Base-by-base conservation (phyloP, 2,888 invertebrate genomes). In the Spilosoma lubricipeda region DNA sequence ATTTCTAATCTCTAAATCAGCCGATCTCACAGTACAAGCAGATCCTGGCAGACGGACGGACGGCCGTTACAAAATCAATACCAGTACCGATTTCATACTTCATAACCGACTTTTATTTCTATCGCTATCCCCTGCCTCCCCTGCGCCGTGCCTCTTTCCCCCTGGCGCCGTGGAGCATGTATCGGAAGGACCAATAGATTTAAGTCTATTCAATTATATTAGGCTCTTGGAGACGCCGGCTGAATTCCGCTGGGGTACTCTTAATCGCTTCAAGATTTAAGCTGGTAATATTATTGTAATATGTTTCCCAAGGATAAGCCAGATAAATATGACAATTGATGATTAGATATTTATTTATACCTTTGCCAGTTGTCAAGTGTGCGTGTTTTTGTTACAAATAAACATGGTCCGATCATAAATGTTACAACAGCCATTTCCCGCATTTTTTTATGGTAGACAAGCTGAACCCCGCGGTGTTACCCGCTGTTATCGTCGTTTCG, bases 91-190 rank as follows among this genome's bases (percentile, higher is more conserved):
- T 87, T 88, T 87, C 87, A 88, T 89, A 87, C 87, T 88, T 89
- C 87, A 89, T 90, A 91, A 91, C 88, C 86, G 86, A 87, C 87
- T 88, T 87, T 87, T 85, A 86, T 85, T 83, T 82, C 76, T 74
- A 70, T 70, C 73, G 70, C 82, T 77, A 75, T 77, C 77, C 67
- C 65, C 39, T 33, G 11, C 45, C 68, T 27, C 63, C 71, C 45
- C 70, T 11, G 39, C 59, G 45, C 45, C 73, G 68, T 27, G 27
- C 1, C 39, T n/a, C 48, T 72, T 13, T 7, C 71, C 65, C 73
- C 33, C 39, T 42, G 33, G 15, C 67, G 67, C 66, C 71, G 48
- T 67, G 23, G 64, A n/a, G 42, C 67, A 71, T 73, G 73, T 76
- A 68, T 73, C 71, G 73, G 65, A 67, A 71, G 64, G 72, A 70